These are phyloP conservation scores for Caloenas nicobarica DNA, from an alignment of 2,113 vertebrate species.

Conservation along the genomic window DNA sequence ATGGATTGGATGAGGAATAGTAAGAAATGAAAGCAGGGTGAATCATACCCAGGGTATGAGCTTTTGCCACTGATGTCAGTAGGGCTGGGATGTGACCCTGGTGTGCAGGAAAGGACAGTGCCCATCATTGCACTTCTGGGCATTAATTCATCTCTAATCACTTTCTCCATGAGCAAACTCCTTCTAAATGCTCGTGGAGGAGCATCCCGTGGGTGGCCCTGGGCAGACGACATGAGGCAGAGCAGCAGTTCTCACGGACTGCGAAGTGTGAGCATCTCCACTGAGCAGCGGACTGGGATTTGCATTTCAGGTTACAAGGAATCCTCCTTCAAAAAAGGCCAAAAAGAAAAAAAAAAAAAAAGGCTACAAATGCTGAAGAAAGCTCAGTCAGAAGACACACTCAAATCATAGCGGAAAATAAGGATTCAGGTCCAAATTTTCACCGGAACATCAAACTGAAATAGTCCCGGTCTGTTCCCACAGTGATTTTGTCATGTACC, in stretches of 20 bases:
- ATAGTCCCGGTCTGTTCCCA: neutral
- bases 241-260: neutral
- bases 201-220: neutral
- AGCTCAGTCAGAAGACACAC: neutral
- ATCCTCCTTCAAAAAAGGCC: neutral
- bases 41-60: neutral
- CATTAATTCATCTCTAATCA: neutral
- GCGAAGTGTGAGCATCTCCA: neutral
- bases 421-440: constrained; percentile 5
- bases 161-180: neutral
- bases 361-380: neutral
- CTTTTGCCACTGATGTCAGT: neutral
- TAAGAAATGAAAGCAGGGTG: neutral
- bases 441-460: neutral
- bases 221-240: neutral
- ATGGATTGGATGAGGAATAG: neutral
- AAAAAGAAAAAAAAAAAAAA: neutral
- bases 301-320: neutral
- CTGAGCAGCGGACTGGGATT: neutral
- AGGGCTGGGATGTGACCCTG: neutral
- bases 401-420: neutral
- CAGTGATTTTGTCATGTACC: neutral
- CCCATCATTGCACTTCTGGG: neutral
- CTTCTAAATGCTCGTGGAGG: accelerated
- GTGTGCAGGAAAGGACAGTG: neutral